Percentiles rank a stretch among this genome's conserved stretches.
phyloP scores from a whole-genome alignment of 2,888 invertebrate genomes.

The Orthosia incerta region DNA sequence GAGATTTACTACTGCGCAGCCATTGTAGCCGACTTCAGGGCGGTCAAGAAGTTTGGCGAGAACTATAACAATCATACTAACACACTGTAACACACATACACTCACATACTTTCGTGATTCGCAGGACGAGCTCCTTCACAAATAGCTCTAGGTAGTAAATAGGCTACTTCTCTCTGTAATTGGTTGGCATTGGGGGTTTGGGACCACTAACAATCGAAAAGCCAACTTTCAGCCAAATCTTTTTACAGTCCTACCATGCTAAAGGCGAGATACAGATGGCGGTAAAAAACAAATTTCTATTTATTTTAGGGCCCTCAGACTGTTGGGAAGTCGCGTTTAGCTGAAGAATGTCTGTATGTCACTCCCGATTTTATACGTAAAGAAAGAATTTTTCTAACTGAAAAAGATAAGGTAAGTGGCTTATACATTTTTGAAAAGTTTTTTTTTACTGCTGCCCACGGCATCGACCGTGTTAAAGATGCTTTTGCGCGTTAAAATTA shows the following conservation, averaged over 20 bases:
- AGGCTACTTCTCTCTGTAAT: too few species aligned
- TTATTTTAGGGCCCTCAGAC: slow-evolving; percentile 87
- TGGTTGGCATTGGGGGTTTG: background rate
- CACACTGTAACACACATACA: too few species aligned
- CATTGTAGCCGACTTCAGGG: too few species aligned
- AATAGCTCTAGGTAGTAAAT: too few species aligned
- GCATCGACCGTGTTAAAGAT: background rate
- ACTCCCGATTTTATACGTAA: slow-evolving; percentile 77
- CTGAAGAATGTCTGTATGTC: slow-evolving; percentile 90
- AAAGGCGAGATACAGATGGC: background rate
- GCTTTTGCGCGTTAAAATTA: background rate
- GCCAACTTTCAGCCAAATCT: background rate
- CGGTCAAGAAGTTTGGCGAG: too few species aligned
- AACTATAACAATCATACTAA: too few species aligned
- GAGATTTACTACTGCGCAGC: too few species aligned
- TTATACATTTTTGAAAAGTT: too few species aligned
- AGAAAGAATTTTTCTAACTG: slow-evolving; percentile 69
- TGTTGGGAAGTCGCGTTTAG: slow-evolving; percentile 92
- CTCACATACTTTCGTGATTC: too few species aligned
- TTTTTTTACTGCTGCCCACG: background rate
- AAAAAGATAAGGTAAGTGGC: slow-evolving; percentile 67
- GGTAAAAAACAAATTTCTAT: background rate
- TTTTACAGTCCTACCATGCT: too few species aligned
- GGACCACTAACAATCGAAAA: background rate
- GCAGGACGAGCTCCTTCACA: background rate